A percentile compares a stretch with the other conserved stretches of the same genome.
Evolutionary conservation across 2,797 vertebrate genomes (phyloP).

Genomic region (Lophius americanus): DNA sequence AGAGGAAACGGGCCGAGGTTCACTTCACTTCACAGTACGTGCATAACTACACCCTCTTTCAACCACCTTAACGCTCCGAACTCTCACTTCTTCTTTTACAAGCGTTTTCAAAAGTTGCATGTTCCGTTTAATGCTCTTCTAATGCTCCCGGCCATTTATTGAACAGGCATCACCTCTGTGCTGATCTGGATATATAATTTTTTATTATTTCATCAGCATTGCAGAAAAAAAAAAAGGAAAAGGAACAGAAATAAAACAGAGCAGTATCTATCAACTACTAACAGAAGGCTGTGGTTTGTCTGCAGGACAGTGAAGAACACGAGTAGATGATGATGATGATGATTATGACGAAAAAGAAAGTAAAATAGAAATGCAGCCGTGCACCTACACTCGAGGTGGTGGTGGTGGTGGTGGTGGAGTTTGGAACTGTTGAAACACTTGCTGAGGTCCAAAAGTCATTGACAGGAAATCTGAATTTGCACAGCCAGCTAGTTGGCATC

Average conservation of each 20-base stretch:
- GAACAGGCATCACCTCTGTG: slow-evolving; percentile 69
- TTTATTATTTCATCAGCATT: slow-evolving; percentile 83
- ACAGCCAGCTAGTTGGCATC: slow-evolving; percentile 47
- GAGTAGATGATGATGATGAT: slow-evolving; percentile 37
- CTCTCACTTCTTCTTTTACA: slow-evolving; percentile 62
- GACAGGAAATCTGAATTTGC: slow-evolving; percentile 61
- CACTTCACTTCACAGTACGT: slow-evolving; percentile 43
- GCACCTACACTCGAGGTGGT: slow-evolving; percentile 54
- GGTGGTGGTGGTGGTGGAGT: slow-evolving; percentile 13
- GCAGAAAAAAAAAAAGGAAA: slow-evolving; percentile 60
- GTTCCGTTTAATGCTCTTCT: not conserved
- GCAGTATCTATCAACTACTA: slow-evolving; percentile 55
- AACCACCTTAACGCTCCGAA: slow-evolving; percentile 26
- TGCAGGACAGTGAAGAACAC: slow-evolving; percentile 45
- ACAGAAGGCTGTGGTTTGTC: slow-evolving; percentile 50
- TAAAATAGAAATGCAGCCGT: slow-evolving; percentile 40
- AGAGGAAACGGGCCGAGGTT: slow-evolving; percentile 59
- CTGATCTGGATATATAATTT: slow-evolving; percentile 77
- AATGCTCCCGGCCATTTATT: slow-evolving; percentile 21
- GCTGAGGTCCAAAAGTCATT: slow-evolving; percentile 73
- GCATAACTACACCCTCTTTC: slow-evolving; percentile 20
- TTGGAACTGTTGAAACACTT: slow-evolving; percentile 63
- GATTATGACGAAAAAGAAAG: slow-evolving; percentile 3
- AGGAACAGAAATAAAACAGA: slow-evolving; percentile 60
- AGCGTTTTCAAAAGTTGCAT: slow-evolving; percentile 24